Percentiles rank a stretch among this genome's conserved stretches.
These are phyloP conservation scores for Acrossocheilus fasciatus DNA, from an alignment of 2,797 vertebrate species.

Conservation along the genomic window DNA sequence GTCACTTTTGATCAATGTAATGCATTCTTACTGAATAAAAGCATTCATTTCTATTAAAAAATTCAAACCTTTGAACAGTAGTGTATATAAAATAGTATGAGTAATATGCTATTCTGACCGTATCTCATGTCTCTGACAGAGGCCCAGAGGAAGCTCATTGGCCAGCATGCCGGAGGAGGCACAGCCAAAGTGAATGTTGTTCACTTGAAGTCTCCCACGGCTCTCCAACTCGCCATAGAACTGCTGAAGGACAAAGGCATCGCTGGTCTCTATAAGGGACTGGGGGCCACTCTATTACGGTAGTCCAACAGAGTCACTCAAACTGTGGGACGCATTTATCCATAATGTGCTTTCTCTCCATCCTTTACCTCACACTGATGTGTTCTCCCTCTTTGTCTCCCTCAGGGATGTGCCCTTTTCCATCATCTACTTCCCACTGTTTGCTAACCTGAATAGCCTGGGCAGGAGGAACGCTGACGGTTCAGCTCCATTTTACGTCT, in stretches of 20 bases:
- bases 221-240: slow-evolving; percentile 81
- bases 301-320: slow-evolving; percentile 38
- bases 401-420: slow-evolving; percentile 88
- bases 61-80: not conserved
- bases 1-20: not conserved
- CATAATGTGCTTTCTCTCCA: not conserved
- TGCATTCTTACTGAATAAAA: not conserved
- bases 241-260: slow-evolving; percentile 82
- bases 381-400: slow-evolving; percentile 21
- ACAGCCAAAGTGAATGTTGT: slow-evolving; percentile 32
- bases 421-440: slow-evolving; percentile 86
- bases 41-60: not conserved
- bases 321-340: not conserved
- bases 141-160: slow-evolving; percentile 84
- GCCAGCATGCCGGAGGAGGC: slow-evolving; percentile 65
- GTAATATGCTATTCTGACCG: not conserved
- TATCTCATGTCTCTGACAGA: slow-evolving; percentile 64
- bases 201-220: slow-evolving; percentile 68
- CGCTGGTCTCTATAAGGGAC: slow-evolving; percentile 84
- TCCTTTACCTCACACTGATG: not conserved
- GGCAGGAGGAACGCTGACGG: slow-evolving; percentile 75
- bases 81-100: not conserved
- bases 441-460: slow-evolving; percentile 86
- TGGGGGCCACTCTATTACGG: slow-evolving; percentile 79
- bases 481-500: slow-evolving; percentile 84